Conservation (phyloP, 2,797 vertebrate species). For the Dermochelys coriacea region DNA sequence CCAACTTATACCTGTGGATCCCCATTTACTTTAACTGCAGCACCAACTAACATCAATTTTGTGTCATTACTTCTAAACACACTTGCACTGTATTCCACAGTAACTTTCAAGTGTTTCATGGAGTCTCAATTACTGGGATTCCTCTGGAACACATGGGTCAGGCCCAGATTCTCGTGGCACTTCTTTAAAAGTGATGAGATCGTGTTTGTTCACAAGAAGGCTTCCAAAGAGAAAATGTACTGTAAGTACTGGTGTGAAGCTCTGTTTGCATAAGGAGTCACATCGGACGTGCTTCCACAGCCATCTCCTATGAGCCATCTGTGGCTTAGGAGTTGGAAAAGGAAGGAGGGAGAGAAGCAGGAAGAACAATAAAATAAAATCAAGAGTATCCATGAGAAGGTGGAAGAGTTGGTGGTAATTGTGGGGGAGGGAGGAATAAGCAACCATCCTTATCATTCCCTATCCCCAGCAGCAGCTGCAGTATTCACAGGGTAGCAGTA, state of each 20-base stretch:
- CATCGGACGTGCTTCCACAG: not conserved
- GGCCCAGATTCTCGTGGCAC: not conserved
- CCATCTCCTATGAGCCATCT: not conserved
- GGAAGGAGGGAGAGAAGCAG: not conserved
- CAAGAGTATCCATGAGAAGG: not conserved
- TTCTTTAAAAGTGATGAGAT: not conserved
- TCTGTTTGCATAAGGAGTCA: not conserved
- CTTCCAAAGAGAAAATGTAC: not conserved
- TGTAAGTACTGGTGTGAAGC: not conserved
- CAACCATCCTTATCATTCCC: not conserved
- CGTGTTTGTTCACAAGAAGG: not conserved
- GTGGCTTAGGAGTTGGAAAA: not conserved
- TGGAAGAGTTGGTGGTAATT: not conserved
- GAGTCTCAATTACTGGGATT: not conserved
- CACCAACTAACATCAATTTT: not conserved
- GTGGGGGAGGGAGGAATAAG: not conserved
- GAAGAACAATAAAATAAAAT: not conserved
- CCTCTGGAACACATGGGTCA: not conserved
- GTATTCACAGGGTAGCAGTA: not conserved
- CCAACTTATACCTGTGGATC: not conserved
- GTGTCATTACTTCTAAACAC: not conserved
- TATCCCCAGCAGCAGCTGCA: not conserved
- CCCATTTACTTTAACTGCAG: not conserved
- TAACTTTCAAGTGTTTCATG: not conserved
- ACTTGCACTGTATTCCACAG: not conserved